Percentiles rank a stretch among this genome's conserved stretches.
These are phyloP conservation scores for Platyura marginata DNA, from an alignment of 1,140 invertebrate species.

Conservation along the genomic window DNA sequence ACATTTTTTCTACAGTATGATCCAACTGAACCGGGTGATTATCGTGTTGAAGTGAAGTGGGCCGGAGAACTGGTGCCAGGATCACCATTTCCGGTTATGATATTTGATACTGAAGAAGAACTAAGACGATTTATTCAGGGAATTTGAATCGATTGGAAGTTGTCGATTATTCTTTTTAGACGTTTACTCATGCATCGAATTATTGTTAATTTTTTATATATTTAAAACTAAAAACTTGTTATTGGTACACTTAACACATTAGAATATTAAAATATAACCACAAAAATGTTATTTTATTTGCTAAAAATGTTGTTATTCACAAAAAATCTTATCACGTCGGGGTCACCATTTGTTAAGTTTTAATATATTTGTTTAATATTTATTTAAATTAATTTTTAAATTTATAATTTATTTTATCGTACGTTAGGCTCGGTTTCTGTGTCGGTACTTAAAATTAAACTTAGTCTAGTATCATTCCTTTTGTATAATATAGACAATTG, in stretches of 20 bases:
- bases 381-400: too few species aligned
- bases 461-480: too few species aligned
- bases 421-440: too few species aligned
- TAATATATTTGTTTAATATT: too few species aligned
- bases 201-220: neutral
- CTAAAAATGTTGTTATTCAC: neutral
- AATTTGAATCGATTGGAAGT: neutral
- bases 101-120: constrained; percentile 96
- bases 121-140: constrained; percentile 41
- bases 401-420: too few species aligned
- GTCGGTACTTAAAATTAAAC: too few species aligned
- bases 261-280: neutral
- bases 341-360: too few species aligned
- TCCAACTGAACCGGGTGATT: constrained; percentile 96
- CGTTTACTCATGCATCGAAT: neutral
- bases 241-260: neutral
- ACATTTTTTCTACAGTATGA: constrained; percentile 71
- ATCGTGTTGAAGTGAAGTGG: constrained; percentile 96
- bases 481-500: too few species aligned
- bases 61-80: constrained; percentile 92
- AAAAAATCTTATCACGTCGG: neutral
- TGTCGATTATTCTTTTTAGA: neutral
- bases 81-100: constrained; percentile 96
- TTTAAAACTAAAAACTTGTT: neutral
- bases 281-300: neutral